Conservation (phyloP, 2,888 invertebrate species). For the Coleophora deauratella region DNA sequence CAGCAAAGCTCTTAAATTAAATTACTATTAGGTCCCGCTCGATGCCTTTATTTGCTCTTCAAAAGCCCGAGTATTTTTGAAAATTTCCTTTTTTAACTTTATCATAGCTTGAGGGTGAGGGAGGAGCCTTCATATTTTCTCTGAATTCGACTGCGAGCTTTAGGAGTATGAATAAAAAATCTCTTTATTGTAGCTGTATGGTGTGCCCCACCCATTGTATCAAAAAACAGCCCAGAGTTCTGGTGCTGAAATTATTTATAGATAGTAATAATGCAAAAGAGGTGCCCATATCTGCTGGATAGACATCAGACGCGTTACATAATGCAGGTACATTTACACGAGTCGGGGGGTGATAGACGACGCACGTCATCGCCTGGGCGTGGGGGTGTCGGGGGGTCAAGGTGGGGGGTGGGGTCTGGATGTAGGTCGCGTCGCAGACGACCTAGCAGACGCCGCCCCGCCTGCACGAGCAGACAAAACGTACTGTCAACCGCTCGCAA, state of each 20-base stretch:
- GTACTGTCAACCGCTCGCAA: too few species aligned
- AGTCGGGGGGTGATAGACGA: constrained; percentile 28
- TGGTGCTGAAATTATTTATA: neutral
- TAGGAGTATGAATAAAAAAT: too few species aligned
- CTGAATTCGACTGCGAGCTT: too few species aligned
- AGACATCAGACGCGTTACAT: constrained; percentile 50
- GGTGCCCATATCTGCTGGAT: constrained; percentile 25
- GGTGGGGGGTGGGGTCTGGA: constrained; percentile 24
- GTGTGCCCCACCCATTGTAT: neutral
- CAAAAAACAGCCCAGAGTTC: neutral
- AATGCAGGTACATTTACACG: constrained; percentile 37
- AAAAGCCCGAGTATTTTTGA: too few species aligned
- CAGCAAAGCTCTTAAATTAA: too few species aligned
- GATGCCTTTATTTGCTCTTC: too few species aligned
- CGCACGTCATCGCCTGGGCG: constrained; percentile 27
- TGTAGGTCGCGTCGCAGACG: constrained; percentile 70
- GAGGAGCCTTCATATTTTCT: too few species aligned
- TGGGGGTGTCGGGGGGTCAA: constrained; percentile 19
- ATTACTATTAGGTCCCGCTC: too few species aligned
- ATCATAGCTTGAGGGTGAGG: too few species aligned
- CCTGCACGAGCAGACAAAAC: constrained; percentile 25
- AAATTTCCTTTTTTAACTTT: too few species aligned
- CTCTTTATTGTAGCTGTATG: too few species aligned
- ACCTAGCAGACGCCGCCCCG: constrained; percentile 60
- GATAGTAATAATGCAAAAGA: neutral